Evolutionary conservation across 2,113 vertebrate species (phyloP), one percentile per base, ranked within the genome.

Genomic region (Caranx melampygus): DNA sequence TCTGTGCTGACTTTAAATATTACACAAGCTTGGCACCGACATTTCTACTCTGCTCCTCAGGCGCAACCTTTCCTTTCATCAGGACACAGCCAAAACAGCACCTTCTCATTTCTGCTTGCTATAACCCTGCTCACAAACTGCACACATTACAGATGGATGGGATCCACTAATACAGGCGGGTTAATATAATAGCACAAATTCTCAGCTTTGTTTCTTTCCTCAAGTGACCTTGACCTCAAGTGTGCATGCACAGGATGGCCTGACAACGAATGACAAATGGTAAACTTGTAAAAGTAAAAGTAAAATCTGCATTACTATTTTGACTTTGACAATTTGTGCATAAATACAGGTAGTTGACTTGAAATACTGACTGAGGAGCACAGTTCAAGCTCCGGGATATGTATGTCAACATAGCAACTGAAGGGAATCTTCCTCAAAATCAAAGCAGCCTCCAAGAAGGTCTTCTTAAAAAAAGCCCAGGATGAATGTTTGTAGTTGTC

Each of bases 11-110:
- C 92, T 93, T 89, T 93, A 91, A 93, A 70, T 92, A 89, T 97
- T 96, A 95, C 95, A 95, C 60, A 79, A 94, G 92, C 92, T 91
- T 95, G 95, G 96, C 96, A 96, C 76, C 85, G 76, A 94, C 91
- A 89, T 69, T 83, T 90, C 91, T 92, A 35, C 87, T 81, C 80
- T 37, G 59, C 78, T 80, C 89, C 84, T 51, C 71, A 63, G 85
- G 86, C 86, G 54, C 79, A 81, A 73, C 75, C 73, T 89, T 73
- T 76, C 51, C 85, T 86, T 91, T 91, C 73, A 86, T 87, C 88
- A 86, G 45, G 77, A 83, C 83, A 82, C 88, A 92, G 71, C 59
- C 69, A 75, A 80, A 84, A 81, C 73, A 68, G 45, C 16, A 35
- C 75, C 65, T 79, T 65, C 49, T 44, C 52, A 2, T 73, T 45